Evolutionary conservation across 2,113 vertebrate genomes (phyloP).

Genomic region (Ctenomys sociabilis): DNA sequence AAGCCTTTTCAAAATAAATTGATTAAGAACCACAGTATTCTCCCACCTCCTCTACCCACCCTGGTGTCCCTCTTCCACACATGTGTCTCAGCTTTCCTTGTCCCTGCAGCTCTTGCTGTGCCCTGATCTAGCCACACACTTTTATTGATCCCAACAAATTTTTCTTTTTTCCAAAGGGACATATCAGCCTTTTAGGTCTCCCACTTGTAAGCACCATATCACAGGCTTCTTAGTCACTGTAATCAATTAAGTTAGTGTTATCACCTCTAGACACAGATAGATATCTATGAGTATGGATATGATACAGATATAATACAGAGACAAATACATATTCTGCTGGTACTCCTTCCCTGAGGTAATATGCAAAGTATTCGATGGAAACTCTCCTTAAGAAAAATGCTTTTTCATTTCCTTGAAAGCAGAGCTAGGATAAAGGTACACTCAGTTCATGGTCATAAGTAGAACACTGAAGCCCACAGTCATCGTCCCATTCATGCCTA

Average conservation of each 20-base stretch:
- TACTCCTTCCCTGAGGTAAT: neutral
- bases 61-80: neutral
- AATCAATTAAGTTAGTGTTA: neutral
- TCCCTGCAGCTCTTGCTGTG: neutral
- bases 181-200: neutral
- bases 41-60: neutral
- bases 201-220: neutral
- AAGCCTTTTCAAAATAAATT: slow-evolving; percentile 9
- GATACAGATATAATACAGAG: neutral
- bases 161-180: neutral
- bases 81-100: neutral
- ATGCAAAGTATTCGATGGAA: neutral
- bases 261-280: neutral
- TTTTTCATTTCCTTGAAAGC: slow-evolving; percentile 1
- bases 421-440: neutral
- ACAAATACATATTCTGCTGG: neutral
- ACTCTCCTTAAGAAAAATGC: neutral
- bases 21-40: neutral
- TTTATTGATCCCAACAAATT: neutral
- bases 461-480: neutral
- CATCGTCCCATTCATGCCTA: neutral
- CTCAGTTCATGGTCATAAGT: neutral
- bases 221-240: neutral
- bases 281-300: neutral
- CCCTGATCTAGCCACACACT: neutral